Percentiles rank a stretch among this genome's conserved stretches.
Conservation (phyloP, 2,113 vertebrate species). For the Danio rerio region DNA sequence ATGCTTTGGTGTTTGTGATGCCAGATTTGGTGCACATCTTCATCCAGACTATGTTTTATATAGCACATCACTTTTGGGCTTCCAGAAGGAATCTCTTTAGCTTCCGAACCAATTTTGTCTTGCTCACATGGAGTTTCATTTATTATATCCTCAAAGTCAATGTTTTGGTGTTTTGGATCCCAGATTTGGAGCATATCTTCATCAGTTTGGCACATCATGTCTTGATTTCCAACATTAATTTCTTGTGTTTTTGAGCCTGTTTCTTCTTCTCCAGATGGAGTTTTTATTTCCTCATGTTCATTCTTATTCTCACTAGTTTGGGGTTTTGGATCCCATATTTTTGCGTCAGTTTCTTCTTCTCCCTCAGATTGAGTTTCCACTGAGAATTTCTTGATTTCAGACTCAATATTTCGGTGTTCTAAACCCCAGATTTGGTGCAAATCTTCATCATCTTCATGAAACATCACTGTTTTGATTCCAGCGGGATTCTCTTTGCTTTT, state of each 20-base stretch:
- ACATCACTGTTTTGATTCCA: too few relatives aligned
- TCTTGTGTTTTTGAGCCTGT: neutral
- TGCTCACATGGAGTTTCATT: neutral
- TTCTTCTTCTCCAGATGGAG: too few relatives aligned
- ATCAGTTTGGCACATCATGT: neutral
- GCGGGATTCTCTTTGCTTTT: too few relatives aligned
- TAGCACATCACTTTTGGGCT: neutral
- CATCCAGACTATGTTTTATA: neutral
- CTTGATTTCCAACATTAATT: neutral
- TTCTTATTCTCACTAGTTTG: too few relatives aligned
- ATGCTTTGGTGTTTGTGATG: neutral
- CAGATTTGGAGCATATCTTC: neutral
- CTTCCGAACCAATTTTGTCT: neutral
- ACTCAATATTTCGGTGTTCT: neutral
- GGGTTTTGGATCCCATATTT: too few relatives aligned
- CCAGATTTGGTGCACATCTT: neutral
- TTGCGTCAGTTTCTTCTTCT: neutral
- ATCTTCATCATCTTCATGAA: neutral
- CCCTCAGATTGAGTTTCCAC: too few relatives aligned
- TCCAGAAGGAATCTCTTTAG: neutral
- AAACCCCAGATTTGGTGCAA: neutral
- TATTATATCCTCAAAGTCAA: neutral
- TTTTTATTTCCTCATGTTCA: too few relatives aligned
- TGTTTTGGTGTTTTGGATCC: rapidly evolving
- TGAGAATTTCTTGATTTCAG: neutral